Evolutionary conservation across 2,888 invertebrate species (phyloP), one percentile per base, ranked within the genome.

Genomic region (Laothoe populi): DNA sequence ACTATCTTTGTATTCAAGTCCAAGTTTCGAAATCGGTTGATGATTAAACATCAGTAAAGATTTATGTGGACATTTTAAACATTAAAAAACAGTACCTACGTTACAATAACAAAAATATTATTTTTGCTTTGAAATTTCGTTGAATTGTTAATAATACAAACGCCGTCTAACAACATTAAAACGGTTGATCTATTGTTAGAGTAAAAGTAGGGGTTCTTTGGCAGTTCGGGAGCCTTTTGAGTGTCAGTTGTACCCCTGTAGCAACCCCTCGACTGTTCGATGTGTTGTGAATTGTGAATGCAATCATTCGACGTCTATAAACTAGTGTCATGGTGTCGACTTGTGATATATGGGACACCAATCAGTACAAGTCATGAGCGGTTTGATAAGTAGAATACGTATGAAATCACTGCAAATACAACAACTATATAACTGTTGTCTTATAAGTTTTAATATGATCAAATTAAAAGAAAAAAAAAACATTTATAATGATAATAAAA

Each of bases 301-400:
- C 53, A 53, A 53, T 53, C 53, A 53, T 53, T 53, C 53, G 53
- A 53, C 53, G 19, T 53, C 53, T 35, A 53, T 53, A 53, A 53
- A 35, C 53, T 11, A 31, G 31, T 35, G 53, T 35, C 53, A 19
- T 11, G 19, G 31, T 35, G 53, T 35, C 53, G 35, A 35, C 11
- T 26, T 21, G 53, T 35, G 35, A 53, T 53, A 53, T 19, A 53
- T 53, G 53, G 53, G 35, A 31, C 35, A 53, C 19, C 16, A 1
- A 10, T 10, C 3, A 19, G 35, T 31, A 31, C 31, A 53, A 53
- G 35, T 35, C 4, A 53, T 4, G 11, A 53, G 53, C 35, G 35
- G 35, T 35, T 31, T 8, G 8, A 31, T 31, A 8, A 4, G 2
- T 31, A 13, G 11, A 38, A 11, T 38, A 31, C 5, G 31, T 7